Percentiles rank a stretch among this genome's conserved stretches.
Evolutionary conservation across 2,888 invertebrate genomes (phyloP).

Genomic region (Euzophera pinguis): DNA sequence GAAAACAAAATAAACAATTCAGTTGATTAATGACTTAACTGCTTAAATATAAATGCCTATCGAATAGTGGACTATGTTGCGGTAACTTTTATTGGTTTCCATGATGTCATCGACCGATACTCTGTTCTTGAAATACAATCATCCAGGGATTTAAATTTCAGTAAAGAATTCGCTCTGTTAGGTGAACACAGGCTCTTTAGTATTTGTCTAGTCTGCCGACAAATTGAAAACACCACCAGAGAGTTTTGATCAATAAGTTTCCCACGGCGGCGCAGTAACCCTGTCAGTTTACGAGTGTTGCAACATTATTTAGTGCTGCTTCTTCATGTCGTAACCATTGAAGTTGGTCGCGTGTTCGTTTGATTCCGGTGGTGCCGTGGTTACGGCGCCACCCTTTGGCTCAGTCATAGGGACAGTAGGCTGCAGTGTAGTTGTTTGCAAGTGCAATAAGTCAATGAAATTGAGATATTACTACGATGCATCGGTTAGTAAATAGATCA

Average conservation of each 20-base stretch:
- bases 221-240: slow-evolving; percentile 48
- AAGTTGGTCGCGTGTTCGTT: slow-evolving; percentile 44
- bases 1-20: slow-evolving; percentile 5
- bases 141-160: background rate
- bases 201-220: slow-evolving; percentile 35
- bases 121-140: slow-evolving; percentile 2
- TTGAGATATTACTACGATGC: slow-evolving; percentile 70
- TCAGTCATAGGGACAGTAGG: slow-evolving; percentile 40
- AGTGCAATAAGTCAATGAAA: slow-evolving; percentile 52
- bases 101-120: slow-evolving; percentile 3
- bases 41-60: background rate
- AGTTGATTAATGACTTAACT: slow-evolving; percentile 6
- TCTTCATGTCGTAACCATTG: slow-evolving; percentile 33
- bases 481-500: slow-evolving; percentile 49
- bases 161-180: background rate
- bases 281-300: slow-evolving; percentile 40
- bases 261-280: slow-evolving; percentile 65
- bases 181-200: background rate
- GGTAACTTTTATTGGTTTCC: background rate
- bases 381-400: slow-evolving; percentile 48
- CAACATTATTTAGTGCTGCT: slow-evolving; percentile 22
- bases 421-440: slow-evolving; percentile 19
- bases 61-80: background rate
- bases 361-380: slow-evolving; percentile 52
- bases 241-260: slow-evolving; percentile 65